Base-by-base conservation (phyloP, 2,113 vertebrate genomes). In the Thomomys bottae region DNA sequence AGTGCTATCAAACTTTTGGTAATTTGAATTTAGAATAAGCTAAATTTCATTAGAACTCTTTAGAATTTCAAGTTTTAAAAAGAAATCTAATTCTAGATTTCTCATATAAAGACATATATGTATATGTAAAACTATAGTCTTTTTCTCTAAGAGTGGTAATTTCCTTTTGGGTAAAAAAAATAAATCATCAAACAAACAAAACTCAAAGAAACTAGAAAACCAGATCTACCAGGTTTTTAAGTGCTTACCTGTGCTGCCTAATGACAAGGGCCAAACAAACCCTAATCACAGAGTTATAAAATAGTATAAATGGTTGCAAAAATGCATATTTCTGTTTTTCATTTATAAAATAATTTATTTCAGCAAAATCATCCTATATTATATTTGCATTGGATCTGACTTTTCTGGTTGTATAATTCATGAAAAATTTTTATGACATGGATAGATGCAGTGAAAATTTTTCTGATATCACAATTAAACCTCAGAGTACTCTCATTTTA, bases 81-180 rank as follows among this genome's bases (percentile, higher is more conserved):
- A 84, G 61, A 93, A 95, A 89, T 94, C 71, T 96, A 84, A 76
- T 90, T 94, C 83, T 63, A 89, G 86, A 95, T 93, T 96, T 45
- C 57, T 91, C 5, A 8, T n/a, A n/a, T n/a, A n/a, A n/a, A n/a
- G n/a, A n/a, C n/a, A n/a, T n/a, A n/a, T n/a, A n/a, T 95, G 94
- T 80, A 85, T 78, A 87, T 93, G 42, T 84, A 23, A 54, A 10
- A 82, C 94, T 93, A 5, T 94, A 96, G 95, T 91, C 64, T 83
- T 95, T 93, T 96, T 90, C 63, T 95, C 45, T 59, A 88, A 96
- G 54, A 36, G 96, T 96, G 96, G 61, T 38, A 83, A 95, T 84
- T 92, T 97, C 67, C 77, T 94, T 49, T 64, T 93, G 84, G 95
- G 61, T 75, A 54, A 76, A 12, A 32, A 63, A 42, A 68, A 57